Base-by-base conservation (phyloP, 2,888 invertebrate genomes). In the Microchrysa polita region DNA sequence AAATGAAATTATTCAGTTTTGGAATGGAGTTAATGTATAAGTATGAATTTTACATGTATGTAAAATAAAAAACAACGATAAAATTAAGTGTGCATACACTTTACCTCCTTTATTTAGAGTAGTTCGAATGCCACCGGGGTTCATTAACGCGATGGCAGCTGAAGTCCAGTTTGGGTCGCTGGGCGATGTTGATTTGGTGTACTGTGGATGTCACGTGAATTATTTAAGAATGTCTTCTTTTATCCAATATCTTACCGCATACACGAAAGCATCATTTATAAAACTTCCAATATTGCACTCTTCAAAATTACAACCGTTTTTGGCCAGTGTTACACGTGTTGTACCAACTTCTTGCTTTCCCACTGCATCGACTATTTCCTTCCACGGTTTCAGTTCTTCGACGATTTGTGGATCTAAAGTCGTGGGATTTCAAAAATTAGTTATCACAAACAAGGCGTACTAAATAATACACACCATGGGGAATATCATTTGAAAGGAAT, bases 241-340 rank as follows among this genome's bases (percentile, higher is more conserved):
- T 14, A 40, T 20, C 20, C 1, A 44, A 20, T 65, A 10, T 12
- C 52, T 84, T 82, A 92, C 92, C 73, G 87, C 80, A 79, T 90
- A 85, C 76, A 93, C 85, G 84, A 91, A 89, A 0, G 93, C 90
- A 77, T 94, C 93, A 42, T 92, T 88, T 67, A 92, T 86, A 27
- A 92, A 88, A 81, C 89, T 91, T 27, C 93, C 94, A 63, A 94
- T 83, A 79, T 90, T 92, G 79, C 94, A 94, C 82, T 94, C 94
- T 0, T 79, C 80, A 10, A 84, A 83, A 0, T 88, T 80, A 78
- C 93, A 93, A 1, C 81, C 79, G 0, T 82, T 82, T 48, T 86
- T 87, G 1, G 88, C 85, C 48, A 94, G 81, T 14, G 85, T 81
- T 0, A 92, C 90, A 77, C 86, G 82, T 0, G 89, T 87, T 1